These are phyloP conservation scores for Coelopa frigida DNA, from an alignment of 1,140 invertebrate genomes.

Conservation along the genomic window DNA sequence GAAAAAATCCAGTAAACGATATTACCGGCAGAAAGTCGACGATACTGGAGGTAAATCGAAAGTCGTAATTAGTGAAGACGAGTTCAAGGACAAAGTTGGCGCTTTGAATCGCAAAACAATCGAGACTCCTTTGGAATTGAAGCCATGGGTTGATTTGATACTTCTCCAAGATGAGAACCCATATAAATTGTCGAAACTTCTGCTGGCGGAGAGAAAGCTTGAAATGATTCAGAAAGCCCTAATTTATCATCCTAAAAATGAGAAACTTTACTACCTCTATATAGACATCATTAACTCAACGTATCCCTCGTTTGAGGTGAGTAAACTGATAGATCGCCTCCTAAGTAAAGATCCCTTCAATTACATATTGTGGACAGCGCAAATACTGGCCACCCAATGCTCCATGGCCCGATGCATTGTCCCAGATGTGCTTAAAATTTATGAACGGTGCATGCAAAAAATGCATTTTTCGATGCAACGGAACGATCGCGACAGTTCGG, in stretches of 20 bases:
- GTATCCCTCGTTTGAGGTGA: slow-evolving; percentile 50
- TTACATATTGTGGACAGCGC: slow-evolving; percentile 52
- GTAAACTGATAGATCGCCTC: slow-evolving; percentile 43
- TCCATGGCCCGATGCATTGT: slow-evolving; percentile 56
- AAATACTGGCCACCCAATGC: slow-evolving; percentile 52
- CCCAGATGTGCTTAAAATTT: slow-evolving; percentile 50
- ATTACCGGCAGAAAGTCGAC: neutral
- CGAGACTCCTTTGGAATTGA: slow-evolving; percentile 4
- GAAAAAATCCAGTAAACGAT: neutral
- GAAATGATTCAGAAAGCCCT: slow-evolving; percentile 53
- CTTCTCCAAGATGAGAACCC: slow-evolving; percentile 50
- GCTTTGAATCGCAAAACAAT: slow-evolving; percentile 14
- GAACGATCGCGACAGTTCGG: slow-evolving; percentile 21
- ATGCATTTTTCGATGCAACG: slow-evolving; percentile 43
- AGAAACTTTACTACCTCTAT: slow-evolving; percentile 46
- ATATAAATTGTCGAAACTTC: slow-evolving; percentile 41
- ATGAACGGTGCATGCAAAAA: slow-evolving; percentile 50
- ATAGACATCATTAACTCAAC: slow-evolving; percentile 47
- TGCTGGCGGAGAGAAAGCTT: slow-evolving; percentile 49
- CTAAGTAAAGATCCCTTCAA: slow-evolving; percentile 47
- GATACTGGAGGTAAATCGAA: neutral
- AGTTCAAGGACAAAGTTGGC: slow-evolving; percentile 4
- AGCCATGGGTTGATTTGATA: slow-evolving; percentile 52
- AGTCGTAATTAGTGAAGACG: slow-evolving; percentile 9
- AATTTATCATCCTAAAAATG: slow-evolving; percentile 45